These are phyloP conservation scores for Drosophila varians DNA, from an alignment of 1,140 invertebrate species.

Conservation along the genomic window DNA sequence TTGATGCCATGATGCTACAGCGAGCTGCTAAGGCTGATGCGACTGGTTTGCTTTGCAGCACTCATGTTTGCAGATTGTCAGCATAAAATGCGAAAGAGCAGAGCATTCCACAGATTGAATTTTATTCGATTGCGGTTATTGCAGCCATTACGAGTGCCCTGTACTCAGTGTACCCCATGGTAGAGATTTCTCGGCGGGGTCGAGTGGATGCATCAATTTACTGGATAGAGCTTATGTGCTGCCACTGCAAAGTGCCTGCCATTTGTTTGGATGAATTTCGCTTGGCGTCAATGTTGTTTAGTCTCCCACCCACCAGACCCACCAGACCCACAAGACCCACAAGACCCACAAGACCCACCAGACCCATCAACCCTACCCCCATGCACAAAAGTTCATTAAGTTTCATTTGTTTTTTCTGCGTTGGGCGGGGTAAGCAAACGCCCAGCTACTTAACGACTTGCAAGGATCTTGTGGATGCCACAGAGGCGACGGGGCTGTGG, in stretches of 20 bases:
- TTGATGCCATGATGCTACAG: conserved; percentile 38
- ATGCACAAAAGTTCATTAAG: conserved; percentile 56
- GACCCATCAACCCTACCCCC: background rate
- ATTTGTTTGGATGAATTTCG: conserved; percentile 48
- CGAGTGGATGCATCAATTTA: conserved; percentile 70
- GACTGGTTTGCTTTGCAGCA: conserved; percentile 36
- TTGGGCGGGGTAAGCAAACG: conserved; percentile 13
- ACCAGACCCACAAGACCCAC: background rate
- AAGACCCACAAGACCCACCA: background rate
- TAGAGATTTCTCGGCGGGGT: background rate
- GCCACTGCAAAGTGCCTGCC: conserved; percentile 56
- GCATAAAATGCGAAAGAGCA: conserved; percentile 70
- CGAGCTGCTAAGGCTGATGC: conserved; percentile 9
- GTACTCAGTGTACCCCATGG: conserved; percentile 5
- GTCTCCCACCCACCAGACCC: conserved; percentile 2
- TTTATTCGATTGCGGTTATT: conserved; percentile 74
- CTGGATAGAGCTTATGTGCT: conserved; percentile 59
- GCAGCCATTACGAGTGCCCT: conserved; percentile 55
- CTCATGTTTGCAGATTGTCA: conserved; percentile 75
- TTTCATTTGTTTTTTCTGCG: conserved; percentile 55
- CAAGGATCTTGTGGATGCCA: background rate
- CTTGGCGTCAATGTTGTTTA: conserved; percentile 55
- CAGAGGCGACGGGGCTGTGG: background rate
- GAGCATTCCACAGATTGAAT: conserved; percentile 75
- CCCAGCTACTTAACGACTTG: conserved; percentile 42